These are phyloP conservation scores for Bombus soroeensis DNA, from an alignment of 1,140 invertebrate genomes.

Conservation along the genomic window DNA sequence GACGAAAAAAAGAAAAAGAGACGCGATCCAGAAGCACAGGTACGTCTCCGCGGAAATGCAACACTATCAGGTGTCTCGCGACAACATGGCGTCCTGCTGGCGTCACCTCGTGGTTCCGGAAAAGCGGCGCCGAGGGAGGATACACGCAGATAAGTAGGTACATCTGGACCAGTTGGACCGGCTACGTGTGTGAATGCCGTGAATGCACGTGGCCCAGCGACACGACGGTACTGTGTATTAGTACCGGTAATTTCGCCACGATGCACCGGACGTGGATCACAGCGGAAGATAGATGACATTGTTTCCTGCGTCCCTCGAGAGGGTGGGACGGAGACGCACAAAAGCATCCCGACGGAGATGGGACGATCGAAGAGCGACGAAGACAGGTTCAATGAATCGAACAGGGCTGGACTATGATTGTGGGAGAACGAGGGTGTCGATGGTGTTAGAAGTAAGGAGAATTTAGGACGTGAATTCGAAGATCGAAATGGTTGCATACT, in stretches of 20 bases:
- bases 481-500: background rate
- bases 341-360: background rate
- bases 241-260: slow-evolving; percentile 67
- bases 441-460: background rate
- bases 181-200: slow-evolving; percentile 38
- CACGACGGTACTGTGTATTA: slow-evolving; percentile 62
- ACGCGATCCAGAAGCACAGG: background rate
- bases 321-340: background rate
- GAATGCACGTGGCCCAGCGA: slow-evolving; percentile 44
- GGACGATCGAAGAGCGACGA: slow-evolving; percentile 5
- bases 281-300: slow-evolving; percentile 73
- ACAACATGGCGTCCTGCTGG: background rate
- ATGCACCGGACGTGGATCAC: slow-evolving; percentile 72
- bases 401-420: background rate
- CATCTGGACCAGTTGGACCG: slow-evolving; percentile 25
- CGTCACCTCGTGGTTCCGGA: background rate
- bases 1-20: background rate
- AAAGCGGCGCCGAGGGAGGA: background rate
- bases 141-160: slow-evolving; percentile 43
- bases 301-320: slow-evolving; percentile 67
- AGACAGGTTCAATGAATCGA: slow-evolving; percentile 11
- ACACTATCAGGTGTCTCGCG: background rate
- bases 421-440: background rate
- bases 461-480: background rate
- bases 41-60: background rate